Conservation (phyloP, 2,797 vertebrate genomes). For the Garrulus glandarius region DNA sequence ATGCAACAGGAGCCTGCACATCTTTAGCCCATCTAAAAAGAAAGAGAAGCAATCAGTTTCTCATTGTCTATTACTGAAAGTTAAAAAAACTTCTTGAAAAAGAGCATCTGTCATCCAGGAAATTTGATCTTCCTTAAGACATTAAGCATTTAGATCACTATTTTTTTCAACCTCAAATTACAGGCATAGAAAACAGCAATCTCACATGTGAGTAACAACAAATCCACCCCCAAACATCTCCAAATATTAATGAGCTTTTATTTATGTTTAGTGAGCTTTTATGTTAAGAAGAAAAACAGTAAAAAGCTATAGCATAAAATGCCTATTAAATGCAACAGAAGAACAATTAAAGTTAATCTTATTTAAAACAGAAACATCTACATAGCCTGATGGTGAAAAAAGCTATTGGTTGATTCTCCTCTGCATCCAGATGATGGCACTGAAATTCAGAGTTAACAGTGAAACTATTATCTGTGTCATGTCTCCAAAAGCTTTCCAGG, state of each 20-base stretch:
- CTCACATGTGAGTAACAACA: background rate
- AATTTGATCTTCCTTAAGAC: background rate
- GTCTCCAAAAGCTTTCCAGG: background rate
- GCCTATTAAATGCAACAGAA: background rate
- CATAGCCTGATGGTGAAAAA: background rate
- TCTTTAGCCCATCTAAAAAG: constrained; percentile 20
- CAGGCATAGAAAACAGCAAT: background rate
- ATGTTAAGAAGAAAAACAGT: constrained; percentile 14
- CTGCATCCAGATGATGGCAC: background rate
- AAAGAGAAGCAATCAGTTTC: constrained; percentile 3
- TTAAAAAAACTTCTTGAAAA: background rate
- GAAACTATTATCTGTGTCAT: background rate
- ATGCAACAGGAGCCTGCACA: background rate
- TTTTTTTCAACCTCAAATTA: background rate
- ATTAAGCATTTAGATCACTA: background rate
- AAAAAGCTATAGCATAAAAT: background rate
- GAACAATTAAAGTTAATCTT: background rate
- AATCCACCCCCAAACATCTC: background rate
- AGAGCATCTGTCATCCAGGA: background rate
- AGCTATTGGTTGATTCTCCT: background rate
- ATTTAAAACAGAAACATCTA: constrained; percentile 3
- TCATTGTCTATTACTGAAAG: background rate
- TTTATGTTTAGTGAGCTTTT: constrained; percentile 18
- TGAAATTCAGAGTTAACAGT: background rate
- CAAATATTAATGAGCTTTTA: background rate